Conservation (phyloP, 1,140 invertebrate species). For the Ridgeia piscesae region DNA sequence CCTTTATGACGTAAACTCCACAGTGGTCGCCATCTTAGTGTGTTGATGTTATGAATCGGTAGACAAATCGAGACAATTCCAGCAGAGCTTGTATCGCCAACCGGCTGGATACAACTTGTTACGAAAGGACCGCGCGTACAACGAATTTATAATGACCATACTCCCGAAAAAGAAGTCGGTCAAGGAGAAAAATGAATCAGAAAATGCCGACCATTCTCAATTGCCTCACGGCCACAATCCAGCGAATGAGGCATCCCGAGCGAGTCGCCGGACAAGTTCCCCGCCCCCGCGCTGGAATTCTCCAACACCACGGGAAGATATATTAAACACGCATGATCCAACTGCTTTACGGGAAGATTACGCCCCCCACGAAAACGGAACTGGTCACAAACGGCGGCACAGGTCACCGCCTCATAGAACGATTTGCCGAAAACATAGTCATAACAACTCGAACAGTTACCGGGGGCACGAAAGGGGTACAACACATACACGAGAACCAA, state of each 20-base stretch:
- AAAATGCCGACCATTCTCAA: constrained; percentile 55
- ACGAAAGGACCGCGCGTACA: neutral
- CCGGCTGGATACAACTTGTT: neutral
- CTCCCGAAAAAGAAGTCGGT: constrained; percentile 68
- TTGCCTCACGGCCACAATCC: constrained; percentile 47
- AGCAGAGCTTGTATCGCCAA: neutral
- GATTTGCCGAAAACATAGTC: neutral
- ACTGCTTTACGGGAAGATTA: constrained; percentile 53
- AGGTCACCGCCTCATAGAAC: constrained; percentile 42
- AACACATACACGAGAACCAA: constrained; percentile 20
- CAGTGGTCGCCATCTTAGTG: constrained; percentile 3
- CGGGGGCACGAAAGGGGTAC: constrained; percentile 30
- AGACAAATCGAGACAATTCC: neutral
- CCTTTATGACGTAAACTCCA: constrained; percentile 5
- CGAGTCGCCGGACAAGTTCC: constrained; percentile 47
- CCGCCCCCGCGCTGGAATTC: constrained; percentile 57
- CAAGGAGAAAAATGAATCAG: constrained; percentile 62
- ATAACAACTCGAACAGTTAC: constrained; percentile 31
- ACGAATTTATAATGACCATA: constrained; percentile 64
- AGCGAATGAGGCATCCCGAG: constrained; percentile 51
- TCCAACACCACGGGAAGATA: constrained; percentile 54
- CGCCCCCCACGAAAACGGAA: constrained; percentile 58
- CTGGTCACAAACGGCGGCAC: constrained; percentile 65
- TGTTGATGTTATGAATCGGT: constrained; percentile 5
- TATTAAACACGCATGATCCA: constrained; percentile 53